Evolutionary conservation across 1,140 invertebrate genomes (phyloP).

Genomic region (Proales similis): DNA sequence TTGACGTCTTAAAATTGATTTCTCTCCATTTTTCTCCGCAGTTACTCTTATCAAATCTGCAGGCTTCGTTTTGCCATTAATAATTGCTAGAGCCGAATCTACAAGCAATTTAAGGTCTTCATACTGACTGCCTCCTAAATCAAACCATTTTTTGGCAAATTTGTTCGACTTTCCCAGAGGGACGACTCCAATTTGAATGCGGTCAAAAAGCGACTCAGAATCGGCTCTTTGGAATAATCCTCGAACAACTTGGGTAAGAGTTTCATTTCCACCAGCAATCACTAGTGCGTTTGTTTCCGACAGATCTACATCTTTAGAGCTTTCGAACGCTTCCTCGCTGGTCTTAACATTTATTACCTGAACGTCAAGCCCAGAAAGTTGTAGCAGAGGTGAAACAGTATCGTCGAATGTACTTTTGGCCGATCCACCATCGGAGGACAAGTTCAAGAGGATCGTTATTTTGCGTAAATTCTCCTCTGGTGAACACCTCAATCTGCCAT

Average conservation of each 20-base stretch:
- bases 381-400: conserved; percentile 11
- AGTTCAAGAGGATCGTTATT: conserved; percentile 22
- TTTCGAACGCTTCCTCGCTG: conserved; percentile 19
- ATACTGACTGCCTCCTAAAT: background rate
- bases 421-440: conserved; percentile 10
- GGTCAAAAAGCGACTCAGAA: conserved; percentile 10
- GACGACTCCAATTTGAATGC: conserved; percentile 27
- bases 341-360: conserved; percentile 21
- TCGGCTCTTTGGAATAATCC: conserved; percentile 23
- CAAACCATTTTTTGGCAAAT: conserved; percentile 29
- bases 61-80: conserved; percentile 32
- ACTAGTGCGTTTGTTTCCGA: conserved; percentile 22
- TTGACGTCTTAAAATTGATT: no score
- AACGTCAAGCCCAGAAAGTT: conserved; percentile 24
- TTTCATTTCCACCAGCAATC: conserved; percentile 33
- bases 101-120: conserved; percentile 8
- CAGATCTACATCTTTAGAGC: conserved; percentile 31
- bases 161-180: conserved; percentile 13
- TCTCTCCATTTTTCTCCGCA: conserved; percentile 19
- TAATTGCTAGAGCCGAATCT: conserved; percentile 27
- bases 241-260: conserved; percentile 26
- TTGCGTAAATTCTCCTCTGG: conserved; percentile 12
- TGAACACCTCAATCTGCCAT: conserved; percentile 6
- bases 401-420: conserved; percentile 29
- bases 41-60: conserved; percentile 31